phyloP scores from a whole-genome alignment of 2,797 vertebrate genomes.

The Xerus rutilus region DNA sequence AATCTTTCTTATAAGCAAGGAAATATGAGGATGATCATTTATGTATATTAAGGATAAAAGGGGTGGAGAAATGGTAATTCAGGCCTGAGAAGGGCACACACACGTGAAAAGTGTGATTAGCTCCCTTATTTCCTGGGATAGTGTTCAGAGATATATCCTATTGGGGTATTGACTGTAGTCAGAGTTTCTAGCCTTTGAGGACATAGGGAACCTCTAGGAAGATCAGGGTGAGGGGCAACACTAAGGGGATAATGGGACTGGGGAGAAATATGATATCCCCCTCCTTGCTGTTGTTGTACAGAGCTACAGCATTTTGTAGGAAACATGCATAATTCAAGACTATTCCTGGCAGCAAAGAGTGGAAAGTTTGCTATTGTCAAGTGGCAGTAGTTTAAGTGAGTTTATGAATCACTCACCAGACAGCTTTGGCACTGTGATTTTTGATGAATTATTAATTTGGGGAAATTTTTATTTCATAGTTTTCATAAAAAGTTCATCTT shows the following conservation, averaged over 20 bases:
- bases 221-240: background rate
- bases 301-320: background rate
- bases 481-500: conserved; percentile 50
- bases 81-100: background rate
- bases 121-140: background rate
- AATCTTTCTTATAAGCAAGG: background rate
- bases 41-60: background rate
- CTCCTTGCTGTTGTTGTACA: background rate
- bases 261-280: background rate
- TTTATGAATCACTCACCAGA: conserved; percentile 14
- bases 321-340: conserved; percentile 35
- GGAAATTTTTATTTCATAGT: conserved; percentile 33
- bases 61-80: background rate
- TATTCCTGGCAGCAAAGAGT: background rate
- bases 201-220: background rate
- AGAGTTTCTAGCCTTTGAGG: background rate
- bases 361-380: background rate
- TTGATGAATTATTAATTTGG: conserved; percentile 53
- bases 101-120: background rate
- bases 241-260: background rate
- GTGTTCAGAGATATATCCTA: background rate
- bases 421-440: background rate
- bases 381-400: conserved; percentile 15
- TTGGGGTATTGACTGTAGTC: background rate
- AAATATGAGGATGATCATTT: background rate